Evolutionary conservation across 2,113 vertebrate species (phyloP), one percentile per base, ranked within the genome.

Genomic region (Meleagris gallopavo): DNA sequence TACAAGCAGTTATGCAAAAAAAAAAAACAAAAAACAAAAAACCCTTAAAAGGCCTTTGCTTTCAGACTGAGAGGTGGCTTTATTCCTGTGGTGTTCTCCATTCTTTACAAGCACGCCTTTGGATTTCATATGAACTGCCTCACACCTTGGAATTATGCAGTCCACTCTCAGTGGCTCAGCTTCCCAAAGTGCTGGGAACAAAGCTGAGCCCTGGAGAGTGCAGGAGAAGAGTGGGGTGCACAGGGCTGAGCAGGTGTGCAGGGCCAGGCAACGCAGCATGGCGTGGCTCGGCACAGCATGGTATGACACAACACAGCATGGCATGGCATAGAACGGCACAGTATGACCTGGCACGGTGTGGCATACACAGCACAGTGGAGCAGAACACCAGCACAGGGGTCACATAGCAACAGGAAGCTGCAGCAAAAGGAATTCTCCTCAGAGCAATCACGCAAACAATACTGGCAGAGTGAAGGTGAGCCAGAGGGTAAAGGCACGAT

Each of bases 391-490:
- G 11, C 19, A 13, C 1, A 2, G 70, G 62, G 17, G 54, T 95
- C 72, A 54, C 16, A 6, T 66, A 95, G 88, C 89, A 95, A 96
- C 54, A n/a, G 74, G 54, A 81, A 89, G 34, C 60, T 89, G 70
- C 48, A 60, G 57, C 30, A 45, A 76, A 58, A 25, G 3, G 7
- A 78, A 60, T 41, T 61, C 71, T 95, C 29, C 65, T 93, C 55
- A 76, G 81, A 82, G 88, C 61, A 86, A 88, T 70, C 11, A 9
- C 3, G 3, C 10, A 17, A 60, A 30, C 30, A 43, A 72, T 29
- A 50, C 40, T 46, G 30, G 24, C 20, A 11, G 4, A 36, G 61
- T 78, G 66, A 78, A 80, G 32, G 32, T 60, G 43, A 74, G 27
- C 52, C 70, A 66, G 27, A 52, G 60, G 75, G 58, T 38, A 77